These are phyloP conservation scores for Gobius niger DNA, from an alignment of 2,113 vertebrate genomes.

Conservation along the genomic window DNA sequence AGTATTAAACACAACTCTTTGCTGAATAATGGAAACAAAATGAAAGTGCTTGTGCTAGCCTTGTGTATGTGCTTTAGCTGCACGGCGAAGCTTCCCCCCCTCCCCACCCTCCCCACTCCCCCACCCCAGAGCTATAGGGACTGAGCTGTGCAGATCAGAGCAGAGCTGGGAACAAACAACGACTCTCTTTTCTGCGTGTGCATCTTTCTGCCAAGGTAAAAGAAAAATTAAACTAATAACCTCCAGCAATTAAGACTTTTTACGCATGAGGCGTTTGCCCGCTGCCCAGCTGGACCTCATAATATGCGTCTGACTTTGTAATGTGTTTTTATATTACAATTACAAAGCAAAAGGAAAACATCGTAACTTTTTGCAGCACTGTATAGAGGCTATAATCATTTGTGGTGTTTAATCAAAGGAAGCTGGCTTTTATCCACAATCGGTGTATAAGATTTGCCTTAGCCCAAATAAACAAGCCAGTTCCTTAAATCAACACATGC, in stretches of 20 bases:
- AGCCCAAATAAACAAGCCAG: not conserved
- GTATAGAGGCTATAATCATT: not conserved
- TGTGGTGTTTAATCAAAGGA: not conserved
- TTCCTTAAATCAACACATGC: not conserved
- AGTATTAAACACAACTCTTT: conserved; percentile 9
- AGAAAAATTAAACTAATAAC: conserved; percentile 18
- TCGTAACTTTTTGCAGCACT: not conserved
- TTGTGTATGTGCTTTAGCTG: conserved; percentile 16
- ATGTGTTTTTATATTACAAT: conserved; percentile 21
- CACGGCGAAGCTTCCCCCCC: too few relatives aligned
- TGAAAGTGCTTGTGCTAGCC: conserved; percentile 7
- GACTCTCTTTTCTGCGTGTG: conserved; percentile 16
- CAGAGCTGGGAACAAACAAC: conserved; percentile 31
- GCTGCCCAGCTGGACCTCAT: conserved; percentile 13
- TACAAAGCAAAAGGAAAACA: conserved; percentile 18
- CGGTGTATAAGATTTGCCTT: not conserved
- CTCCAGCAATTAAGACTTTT: conserved; percentile 44
- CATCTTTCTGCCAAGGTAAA: conserved; percentile 23
- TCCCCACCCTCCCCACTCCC: too few relatives aligned
- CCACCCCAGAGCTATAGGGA: conserved; percentile 30
- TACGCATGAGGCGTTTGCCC: conserved; percentile 27
- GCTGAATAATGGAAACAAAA: conserved; percentile 5
- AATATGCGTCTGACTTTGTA: conserved; percentile 7
- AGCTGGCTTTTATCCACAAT: conserved; percentile 14
- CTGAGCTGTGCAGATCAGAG: conserved; percentile 42